Evolutionary conservation across 2,113 vertebrate species (phyloP), one percentile per base, ranked within the genome.

Genomic region (Otis tarda): DNA sequence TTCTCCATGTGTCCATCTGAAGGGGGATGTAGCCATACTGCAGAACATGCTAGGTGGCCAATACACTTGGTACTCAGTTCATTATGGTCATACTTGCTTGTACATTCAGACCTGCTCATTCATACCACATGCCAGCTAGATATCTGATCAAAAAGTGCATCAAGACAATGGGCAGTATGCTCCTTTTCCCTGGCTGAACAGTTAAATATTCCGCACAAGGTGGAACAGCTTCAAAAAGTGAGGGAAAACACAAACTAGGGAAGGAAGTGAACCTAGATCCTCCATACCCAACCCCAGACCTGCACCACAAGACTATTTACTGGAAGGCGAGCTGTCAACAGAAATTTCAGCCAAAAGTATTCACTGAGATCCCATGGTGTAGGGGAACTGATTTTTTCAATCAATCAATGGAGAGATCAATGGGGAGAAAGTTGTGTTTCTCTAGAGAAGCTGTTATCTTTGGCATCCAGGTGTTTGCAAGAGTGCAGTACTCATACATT

Each of bases 1-100:
- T 60, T 90, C 24, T 93, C 52, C 18, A 17, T 47, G 11, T 0
- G 0, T 35, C 21, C 10, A 3, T 31, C 73, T 33, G 27, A 6
- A 0, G 0, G 2, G 25, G 43, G 33, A 11, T 16, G 24, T 45
- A 45, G 21, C 61, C 0, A 0, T 31, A 45, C 23, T 60, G 45
- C 45, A 39, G 83, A 61, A 64, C 10, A 3, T 2, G 16, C 18
- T 35, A 25, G 41, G 43, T 1, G 3, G 37, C 18, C 0, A 0
- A 25, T 28, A 21, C 73, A 9, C 9, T 39, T 60, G 71, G 23
- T 50, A 35, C 22, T 35, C 24, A 9, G 3, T 65, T 41, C 22
- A 22, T 7, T 33, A 2, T 8, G 7, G 33, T 14, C 28, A 24
- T 6, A 47, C 10, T 43, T 82, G n/a, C 31, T 77, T 4, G 2